phyloP scores from a whole-genome alignment of 2,113 vertebrate genomes.

The Ariopsis seemanni region DNA sequence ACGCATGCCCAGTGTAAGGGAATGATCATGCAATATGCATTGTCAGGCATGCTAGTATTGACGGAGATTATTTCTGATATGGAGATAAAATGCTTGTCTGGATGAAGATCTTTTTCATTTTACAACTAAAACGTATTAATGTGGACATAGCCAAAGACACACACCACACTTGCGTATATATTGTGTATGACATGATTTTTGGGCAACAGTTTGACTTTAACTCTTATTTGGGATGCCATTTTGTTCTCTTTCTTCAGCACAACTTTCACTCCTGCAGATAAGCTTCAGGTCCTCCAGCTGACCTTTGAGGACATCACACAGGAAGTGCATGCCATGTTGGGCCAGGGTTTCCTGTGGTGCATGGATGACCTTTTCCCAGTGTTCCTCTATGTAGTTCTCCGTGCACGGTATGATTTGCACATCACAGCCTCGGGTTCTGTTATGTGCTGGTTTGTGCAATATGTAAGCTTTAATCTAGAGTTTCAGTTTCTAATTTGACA shows the following conservation, averaged over 20 bases:
- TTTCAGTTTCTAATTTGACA: not conserved
- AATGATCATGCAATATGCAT: too few species aligned
- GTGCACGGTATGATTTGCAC: slow-evolving; percentile 79
- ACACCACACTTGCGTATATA: not conserved
- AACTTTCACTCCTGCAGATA: slow-evolving; percentile 92
- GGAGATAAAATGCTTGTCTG: too few species aligned
- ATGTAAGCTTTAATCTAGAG: not conserved
- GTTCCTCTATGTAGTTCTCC: slow-evolving; percentile 94
- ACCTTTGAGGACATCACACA: slow-evolving; percentile 95
- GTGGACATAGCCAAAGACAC: too few species aligned
- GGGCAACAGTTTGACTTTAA: not conserved
- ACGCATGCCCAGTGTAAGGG: too few species aligned
- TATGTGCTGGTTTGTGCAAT: slow-evolving; percentile 1
- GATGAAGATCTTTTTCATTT: too few species aligned
- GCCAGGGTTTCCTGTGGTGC: slow-evolving; percentile 89
- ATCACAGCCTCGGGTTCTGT: not conserved
- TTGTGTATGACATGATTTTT: not conserved
- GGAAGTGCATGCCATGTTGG: slow-evolving; percentile 82
- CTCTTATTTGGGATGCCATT: not conserved
- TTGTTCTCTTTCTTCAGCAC: slow-evolving; percentile 72
- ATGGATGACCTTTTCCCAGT: slow-evolving; percentile 98
- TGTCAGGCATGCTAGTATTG: too few species aligned
- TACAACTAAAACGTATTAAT: too few species aligned
- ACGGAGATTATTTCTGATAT: too few species aligned
- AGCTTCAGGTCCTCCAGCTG: slow-evolving; percentile 90